These are phyloP conservation scores for Mnemiopsis leidyi DNA, from an alignment of 37 sponge, comb jelly and placozoan genomes.

Conservation along the genomic window DNA sequence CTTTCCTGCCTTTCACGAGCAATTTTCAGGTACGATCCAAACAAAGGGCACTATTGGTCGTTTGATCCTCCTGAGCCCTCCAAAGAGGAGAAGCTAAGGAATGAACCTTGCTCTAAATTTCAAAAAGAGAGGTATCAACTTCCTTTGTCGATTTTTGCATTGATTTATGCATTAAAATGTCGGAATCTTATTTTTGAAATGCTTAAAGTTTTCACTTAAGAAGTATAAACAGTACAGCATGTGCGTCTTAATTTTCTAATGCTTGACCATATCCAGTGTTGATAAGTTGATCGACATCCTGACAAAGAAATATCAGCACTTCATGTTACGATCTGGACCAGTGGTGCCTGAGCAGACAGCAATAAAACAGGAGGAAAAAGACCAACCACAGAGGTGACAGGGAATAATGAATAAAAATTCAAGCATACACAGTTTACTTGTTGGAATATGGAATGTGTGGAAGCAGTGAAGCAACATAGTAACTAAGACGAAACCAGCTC, in stretches of 20 bases:
- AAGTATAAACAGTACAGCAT: too few species aligned
- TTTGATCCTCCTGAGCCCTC: constrained; percentile 25
- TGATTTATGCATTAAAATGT: neutral
- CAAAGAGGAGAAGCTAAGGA: constrained; percentile 33
- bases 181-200: neutral
- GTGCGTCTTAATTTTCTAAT: too few species aligned
- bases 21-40: constrained; percentile 16
- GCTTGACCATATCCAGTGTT: neutral
- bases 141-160: neutral
- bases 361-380: neutral
- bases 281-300: constrained; percentile 45
- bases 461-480: too few species aligned
- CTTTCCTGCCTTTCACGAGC: too few species aligned
- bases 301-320: constrained; percentile 44
- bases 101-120: constrained; percentile 36
- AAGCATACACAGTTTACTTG: too few species aligned
- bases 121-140: constrained; percentile 23
- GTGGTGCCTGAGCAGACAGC: neutral
- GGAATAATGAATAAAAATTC: too few species aligned
- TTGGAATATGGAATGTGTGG: too few species aligned
- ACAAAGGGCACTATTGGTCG: constrained; percentile 62
- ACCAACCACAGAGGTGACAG: neutral
- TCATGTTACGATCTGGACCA: constrained; percentile 15
- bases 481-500: too few species aligned
- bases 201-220: too few species aligned